Base-by-base conservation (phyloP, 1,140 invertebrate species). In the Leptinotarsa defecta region DNA sequence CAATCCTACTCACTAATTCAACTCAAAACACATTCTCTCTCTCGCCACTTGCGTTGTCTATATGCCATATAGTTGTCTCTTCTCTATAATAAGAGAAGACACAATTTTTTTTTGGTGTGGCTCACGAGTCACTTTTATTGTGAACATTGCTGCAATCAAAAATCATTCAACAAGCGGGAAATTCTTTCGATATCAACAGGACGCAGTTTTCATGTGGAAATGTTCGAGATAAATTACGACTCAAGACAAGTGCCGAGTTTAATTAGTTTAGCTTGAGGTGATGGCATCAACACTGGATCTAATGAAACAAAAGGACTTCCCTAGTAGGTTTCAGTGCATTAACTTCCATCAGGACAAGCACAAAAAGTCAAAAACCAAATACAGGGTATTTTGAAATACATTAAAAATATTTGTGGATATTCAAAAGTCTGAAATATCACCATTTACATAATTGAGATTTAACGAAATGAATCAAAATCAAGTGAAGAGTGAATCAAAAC, bases 1-100 rank as follows among this genome's bases (percentile, higher is more conserved):
- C 76, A 74, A 75, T 80, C 78, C 76, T 81, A 82, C 81, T 82
- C 81, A 82, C 81, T 82, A 82, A 75, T 71, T 76, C 48, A 74
- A 69, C 68, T 74, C 34, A 71, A 76, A 76, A 57, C 74, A 76
- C 72, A 48, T 67, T 43, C 72, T 74, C 24, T 22, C 27, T 67
- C 70, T 81, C 77, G 73, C 75, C 74, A 76, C 75, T 74, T 79
- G 75, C 75, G 70, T 76, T 77, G 77, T 79, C 65, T 76, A 64
- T 57, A 19, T 57, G 52, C 52, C 52, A 19, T 57, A 6, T 43
- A 43, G 8, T 43, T 43, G 34, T 57, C 52, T 57, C 52, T 57
- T 57, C 52, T 57, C 52, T 57, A 19, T 43, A 19, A 15, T 19
- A 19, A 57, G 52, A 57, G 52, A 57, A 43, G 15, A 57, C 15